These are phyloP conservation scores for Ceyx cyanopectus DNA, from an alignment of 2,113 vertebrate genomes.

Conservation along the genomic window DNA sequence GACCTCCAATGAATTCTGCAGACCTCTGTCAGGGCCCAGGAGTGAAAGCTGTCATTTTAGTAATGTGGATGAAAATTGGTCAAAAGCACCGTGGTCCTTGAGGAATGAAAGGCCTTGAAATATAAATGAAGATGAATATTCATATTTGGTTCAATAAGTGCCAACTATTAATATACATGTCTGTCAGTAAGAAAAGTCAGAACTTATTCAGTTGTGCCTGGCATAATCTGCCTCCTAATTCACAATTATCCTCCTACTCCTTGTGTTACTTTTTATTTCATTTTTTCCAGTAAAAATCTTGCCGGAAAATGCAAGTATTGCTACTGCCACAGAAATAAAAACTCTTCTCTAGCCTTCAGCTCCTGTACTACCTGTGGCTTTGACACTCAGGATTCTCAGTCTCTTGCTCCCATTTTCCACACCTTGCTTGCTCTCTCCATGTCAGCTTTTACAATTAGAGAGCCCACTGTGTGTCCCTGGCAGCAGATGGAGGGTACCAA, in stretches of 20 bases:
- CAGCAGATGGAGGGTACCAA: background rate
- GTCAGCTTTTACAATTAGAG: slow-evolving; percentile 26
- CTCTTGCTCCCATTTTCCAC: background rate
- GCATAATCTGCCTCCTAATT: slow-evolving; percentile 90
- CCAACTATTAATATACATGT: slow-evolving; percentile 99
- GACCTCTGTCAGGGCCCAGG: slow-evolving; percentile 98
- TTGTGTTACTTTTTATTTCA: slow-evolving; percentile 54
- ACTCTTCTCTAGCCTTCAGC: background rate
- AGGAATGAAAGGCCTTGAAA: slow-evolving; percentile 97
- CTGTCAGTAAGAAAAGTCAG: slow-evolving; percentile 90
- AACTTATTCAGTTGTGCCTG: slow-evolving; percentile 81
- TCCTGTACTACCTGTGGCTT: slow-evolving; percentile 54
- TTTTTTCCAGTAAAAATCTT: slow-evolving; percentile 29
- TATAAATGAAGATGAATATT: slow-evolving; percentile 99
- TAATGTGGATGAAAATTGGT: slow-evolving; percentile 96
- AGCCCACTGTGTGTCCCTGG: background rate
- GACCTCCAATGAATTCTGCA: slow-evolving; percentile 92
- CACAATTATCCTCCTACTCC: slow-evolving; percentile 89
- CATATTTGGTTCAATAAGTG: slow-evolving; percentile 97
- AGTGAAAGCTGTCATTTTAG: slow-evolving; percentile 98
- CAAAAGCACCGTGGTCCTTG: slow-evolving; percentile 87
- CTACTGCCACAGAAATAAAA: background rate
- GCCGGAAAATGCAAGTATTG: background rate
- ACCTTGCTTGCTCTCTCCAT: background rate
- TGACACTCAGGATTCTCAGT: background rate